Percentiles rank a stretch among this genome's conserved stretches.
Conservation (phyloP, 2,797 vertebrate genomes). For the Liasis olivaceus region DNA sequence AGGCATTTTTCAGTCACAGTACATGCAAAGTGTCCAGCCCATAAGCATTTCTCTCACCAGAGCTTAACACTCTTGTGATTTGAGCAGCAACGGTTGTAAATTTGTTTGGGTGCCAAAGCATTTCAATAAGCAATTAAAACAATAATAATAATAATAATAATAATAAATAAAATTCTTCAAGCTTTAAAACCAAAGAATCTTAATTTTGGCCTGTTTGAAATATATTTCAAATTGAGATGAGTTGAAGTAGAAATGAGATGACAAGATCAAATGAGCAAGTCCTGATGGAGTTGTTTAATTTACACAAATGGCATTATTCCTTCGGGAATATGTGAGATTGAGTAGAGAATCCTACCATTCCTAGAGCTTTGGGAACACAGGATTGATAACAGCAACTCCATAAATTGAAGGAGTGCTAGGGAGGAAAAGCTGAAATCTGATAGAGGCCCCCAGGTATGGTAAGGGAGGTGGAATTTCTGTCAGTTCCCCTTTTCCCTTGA, state of each 20-base stretch:
- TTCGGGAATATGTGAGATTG: background rate
- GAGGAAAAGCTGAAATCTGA: background rate
- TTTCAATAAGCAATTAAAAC: constrained; percentile 58
- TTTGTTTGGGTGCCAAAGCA: constrained; percentile 48
- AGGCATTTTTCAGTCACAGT: constrained; percentile 75
- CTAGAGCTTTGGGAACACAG: background rate
- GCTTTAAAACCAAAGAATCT: background rate
- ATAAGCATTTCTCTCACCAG: constrained; percentile 74
- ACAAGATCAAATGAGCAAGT: background rate
- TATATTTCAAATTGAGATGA: background rate
- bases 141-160: constrained; percentile 14
- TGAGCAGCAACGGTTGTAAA: constrained; percentile 39
- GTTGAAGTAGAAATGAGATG: background rate
- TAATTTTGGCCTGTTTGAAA: background rate
- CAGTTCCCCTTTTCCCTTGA: background rate
- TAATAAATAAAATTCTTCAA: constrained; percentile 49
- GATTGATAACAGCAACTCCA: background rate
- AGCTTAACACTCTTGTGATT: constrained; percentile 65
- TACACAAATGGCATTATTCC: background rate
- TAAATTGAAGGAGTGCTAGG: background rate
- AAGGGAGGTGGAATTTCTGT: background rate
- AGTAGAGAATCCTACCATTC: background rate
- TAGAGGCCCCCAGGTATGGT: background rate
- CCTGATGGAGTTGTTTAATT: background rate
- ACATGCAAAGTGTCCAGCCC: constrained; percentile 77